Evolutionary conservation across 2,113 vertebrate species (phyloP).

Genomic region (Struthio camelus): DNA sequence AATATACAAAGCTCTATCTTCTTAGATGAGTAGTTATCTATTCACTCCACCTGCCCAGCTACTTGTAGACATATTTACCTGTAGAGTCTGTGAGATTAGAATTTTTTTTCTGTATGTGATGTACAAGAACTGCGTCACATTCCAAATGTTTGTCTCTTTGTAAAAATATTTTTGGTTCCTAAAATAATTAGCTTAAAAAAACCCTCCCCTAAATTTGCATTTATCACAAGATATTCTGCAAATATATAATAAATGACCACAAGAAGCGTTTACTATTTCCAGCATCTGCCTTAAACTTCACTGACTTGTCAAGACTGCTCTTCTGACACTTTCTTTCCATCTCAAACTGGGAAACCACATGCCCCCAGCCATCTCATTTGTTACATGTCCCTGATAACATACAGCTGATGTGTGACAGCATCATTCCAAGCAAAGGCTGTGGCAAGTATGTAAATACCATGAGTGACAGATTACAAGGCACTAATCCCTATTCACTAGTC

Average conservation of each 20-base stretch:
- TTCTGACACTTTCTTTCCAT: not conserved
- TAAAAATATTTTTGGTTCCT: not conserved
- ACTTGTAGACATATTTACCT: not conserved
- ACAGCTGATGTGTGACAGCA: not conserved
- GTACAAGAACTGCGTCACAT: not conserved
- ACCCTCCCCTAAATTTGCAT: not conserved
- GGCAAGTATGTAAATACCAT: not conserved
- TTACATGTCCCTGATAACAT: not conserved
- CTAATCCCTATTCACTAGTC: not conserved
- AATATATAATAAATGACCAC: not conserved
- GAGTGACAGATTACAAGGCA: accelerated
- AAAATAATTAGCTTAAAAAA: not conserved
- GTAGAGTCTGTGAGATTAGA: not conserved
- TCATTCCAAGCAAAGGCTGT: not conserved
- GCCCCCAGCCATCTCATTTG: accelerated
- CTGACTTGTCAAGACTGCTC: not conserved
- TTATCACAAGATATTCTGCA: not conserved
- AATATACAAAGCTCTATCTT: not conserved
- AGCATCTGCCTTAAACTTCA: not conserved
- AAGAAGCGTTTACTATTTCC: not conserved
- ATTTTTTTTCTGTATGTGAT: too few species aligned
- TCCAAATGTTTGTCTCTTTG: not conserved
- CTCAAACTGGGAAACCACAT: not conserved
- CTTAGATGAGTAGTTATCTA: accelerated
- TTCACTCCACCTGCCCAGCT: not conserved